Base-by-base conservation (phyloP, 2,888 invertebrate genomes). In the Ashinkailepas kermadecensis region DNA sequence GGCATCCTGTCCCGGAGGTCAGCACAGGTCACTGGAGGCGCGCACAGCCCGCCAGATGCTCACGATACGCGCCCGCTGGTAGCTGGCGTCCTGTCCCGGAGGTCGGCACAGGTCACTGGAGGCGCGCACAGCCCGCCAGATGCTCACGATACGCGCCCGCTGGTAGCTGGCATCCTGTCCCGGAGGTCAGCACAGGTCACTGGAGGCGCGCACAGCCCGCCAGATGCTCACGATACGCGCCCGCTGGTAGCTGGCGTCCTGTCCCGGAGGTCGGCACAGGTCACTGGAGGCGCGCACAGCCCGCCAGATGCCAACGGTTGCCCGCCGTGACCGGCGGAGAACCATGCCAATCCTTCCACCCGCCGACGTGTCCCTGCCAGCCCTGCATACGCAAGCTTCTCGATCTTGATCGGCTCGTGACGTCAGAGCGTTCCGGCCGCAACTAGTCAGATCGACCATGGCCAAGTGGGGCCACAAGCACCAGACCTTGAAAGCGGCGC, bases 191-290 rank as follows among this genome's bases (percentile, higher is more conserved):
- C 21, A 18, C 4, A 9, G 4, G 62, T 62, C 18, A 18, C 12
- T 18, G 12, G 12, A 15, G 12, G 18, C 10, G 13, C 6, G 12
- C 6, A 6, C 6, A 15, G n/a, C 18, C 18, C 74, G 54, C 7
- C 74, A 54, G 18, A 74, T 56, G 54, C 54, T 74, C 18, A 74
- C 56, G 18, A 74, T 21, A 0, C 74, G 74, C 9, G 21, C 74
- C 7, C 74, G 74, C 21, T 74, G 74, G 74, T 74, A 74, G 18
- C 74, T 21, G 54, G 74, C 54, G 54, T 74, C 74, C 74, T 74
- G 74, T 9, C 74, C 18, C 10, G 62, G 6, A 15, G 18, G 62
- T 11, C 15, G 18, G 13, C 21, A 18, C 4, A 9, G 4, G 62
- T 62, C 18, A 18, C 12, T 18, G 12, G 12, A 15, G 12, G 18